Evolutionary conservation across 2,888 invertebrate genomes (phyloP), one percentile per base, ranked within the genome.

Genomic region (Volucella inflata): DNA sequence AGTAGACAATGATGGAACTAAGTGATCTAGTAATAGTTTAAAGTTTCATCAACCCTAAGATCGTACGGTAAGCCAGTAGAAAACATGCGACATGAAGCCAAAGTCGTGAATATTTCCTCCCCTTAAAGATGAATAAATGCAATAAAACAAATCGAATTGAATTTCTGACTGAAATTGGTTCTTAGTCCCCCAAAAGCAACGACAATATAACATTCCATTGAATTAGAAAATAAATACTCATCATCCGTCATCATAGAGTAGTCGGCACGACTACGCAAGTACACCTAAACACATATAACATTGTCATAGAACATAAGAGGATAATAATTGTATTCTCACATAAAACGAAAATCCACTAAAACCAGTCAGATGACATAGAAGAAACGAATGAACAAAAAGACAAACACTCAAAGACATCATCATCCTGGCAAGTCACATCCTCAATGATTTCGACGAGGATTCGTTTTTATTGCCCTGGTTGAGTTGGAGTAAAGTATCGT

Each of bases 371-470:
- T 42, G 16, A 77, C 42, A 42, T 53, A 17, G 42, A 0, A 64
- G 11, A 74, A 50, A 74, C 12, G 40, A 12, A 38, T 10, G 30
- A 40, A 71, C 42, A 42, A 72, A 44, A 30, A 64, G 51, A 51
- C 50, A 68, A 64, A 75, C 59, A 70, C 59, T 81, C 30, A 21
- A 64, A 59, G 21, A 21, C 64, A 71, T 71, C 64, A 59, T 71
- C 40, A 62, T 62, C 72, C 42, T 65, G 38, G 14, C 74, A 50
- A 78, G 64, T 78, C 72, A 59, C 83, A 78, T 78, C 74, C 70
- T 79, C 83, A 53, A 74, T 75, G 68, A 65, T 79, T 75, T 79
- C 70, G 55, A 59, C 53, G 50, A 78, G 72, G 36, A 53, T 67
- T 60, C 62, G 14, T 55, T 60, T 60, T 51, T 77, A 77, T 70